Evolutionary conservation across 2,888 invertebrate genomes (phyloP).

Genomic region (Hyalella azteca): DNA sequence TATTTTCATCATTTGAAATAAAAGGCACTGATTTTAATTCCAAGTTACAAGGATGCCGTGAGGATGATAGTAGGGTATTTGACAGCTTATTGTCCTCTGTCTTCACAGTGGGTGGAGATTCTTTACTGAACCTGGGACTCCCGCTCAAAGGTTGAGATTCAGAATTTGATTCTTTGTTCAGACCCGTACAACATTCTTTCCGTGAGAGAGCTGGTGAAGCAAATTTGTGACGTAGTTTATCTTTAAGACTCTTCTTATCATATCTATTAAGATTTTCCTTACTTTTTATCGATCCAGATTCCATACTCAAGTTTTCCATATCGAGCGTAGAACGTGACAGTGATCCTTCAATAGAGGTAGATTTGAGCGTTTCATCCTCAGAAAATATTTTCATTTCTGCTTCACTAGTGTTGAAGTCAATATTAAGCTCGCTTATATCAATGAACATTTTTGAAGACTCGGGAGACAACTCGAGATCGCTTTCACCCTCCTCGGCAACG

Average conservation of each 20-base stretch:
- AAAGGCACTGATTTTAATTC: too few relatives aligned
- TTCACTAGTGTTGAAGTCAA: constrained; percentile 57
- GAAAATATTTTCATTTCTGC: constrained; percentile 83
- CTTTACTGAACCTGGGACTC: background rate
- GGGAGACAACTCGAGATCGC: constrained; percentile 43
- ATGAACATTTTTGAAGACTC: constrained; percentile 47
- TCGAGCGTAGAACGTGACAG: constrained; percentile 48
- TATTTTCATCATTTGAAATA: too few relatives aligned
- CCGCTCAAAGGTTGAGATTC: background rate
- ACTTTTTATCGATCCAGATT: constrained; percentile 50
- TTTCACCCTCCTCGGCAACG: constrained; percentile 57
- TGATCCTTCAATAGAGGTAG: constrained; percentile 59
- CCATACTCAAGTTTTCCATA: constrained; percentile 55
- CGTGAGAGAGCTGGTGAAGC: constrained; percentile 51
- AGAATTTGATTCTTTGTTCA: background rate
- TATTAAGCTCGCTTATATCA: constrained; percentile 52
- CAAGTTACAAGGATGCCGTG: too few relatives aligned
- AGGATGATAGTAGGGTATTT: too few relatives aligned
- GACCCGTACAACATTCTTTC: constrained; percentile 40
- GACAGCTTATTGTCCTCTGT: too few relatives aligned
- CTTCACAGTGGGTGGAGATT: background rate
- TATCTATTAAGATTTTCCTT: constrained; percentile 52
- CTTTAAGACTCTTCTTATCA: constrained; percentile 55
- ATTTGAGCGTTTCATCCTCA: constrained; percentile 77
- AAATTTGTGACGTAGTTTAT: constrained; percentile 52